Conservation (phyloP, 2,888 invertebrate species). For the Nephrotoma appendiculata region DNA sequence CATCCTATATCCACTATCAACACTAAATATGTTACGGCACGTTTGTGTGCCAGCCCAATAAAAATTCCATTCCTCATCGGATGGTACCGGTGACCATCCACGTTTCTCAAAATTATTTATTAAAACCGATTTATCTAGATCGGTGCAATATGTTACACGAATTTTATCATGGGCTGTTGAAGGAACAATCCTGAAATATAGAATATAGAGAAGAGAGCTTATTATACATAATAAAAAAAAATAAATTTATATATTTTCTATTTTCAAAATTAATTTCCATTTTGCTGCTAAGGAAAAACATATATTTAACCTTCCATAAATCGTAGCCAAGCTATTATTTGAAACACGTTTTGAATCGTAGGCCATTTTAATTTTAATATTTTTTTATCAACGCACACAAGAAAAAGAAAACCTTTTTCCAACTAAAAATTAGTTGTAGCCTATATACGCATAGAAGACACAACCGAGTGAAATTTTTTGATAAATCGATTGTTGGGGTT, state of each 20-base stretch:
- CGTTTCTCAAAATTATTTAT: conserved; percentile 83
- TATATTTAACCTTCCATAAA: conserved; percentile 32
- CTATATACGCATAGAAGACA: neutral
- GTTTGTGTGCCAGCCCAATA: conserved; percentile 90
- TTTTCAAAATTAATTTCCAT: neutral
- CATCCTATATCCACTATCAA: conserved; percentile 84
- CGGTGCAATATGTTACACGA: conserved; percentile 28
- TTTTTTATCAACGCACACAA: neutral
- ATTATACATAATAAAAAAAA: neutral
- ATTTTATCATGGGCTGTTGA: conserved; percentile 9
- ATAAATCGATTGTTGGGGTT: neutral
- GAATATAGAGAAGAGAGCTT: conserved; percentile 6
- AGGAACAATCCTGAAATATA: conserved; percentile 15
- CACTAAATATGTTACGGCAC: conserved; percentile 81
- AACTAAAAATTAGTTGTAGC: neutral
- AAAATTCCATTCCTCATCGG: conserved; percentile 91
- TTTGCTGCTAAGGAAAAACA: neutral
- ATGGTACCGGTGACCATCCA: conserved; percentile 68
- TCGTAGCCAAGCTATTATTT: conserved; percentile 23
- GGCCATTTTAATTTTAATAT: conserved; percentile 12
- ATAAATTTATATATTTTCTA: neutral
- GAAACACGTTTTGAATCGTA: conserved; percentile 19
- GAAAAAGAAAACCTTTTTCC: neutral
- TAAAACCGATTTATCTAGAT: conserved; percentile 82
- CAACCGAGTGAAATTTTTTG: neutral